These are phyloP conservation scores for Erythrolamprus reginae DNA, from an alignment of 2,113 vertebrate genomes.

Conservation along the genomic window DNA sequence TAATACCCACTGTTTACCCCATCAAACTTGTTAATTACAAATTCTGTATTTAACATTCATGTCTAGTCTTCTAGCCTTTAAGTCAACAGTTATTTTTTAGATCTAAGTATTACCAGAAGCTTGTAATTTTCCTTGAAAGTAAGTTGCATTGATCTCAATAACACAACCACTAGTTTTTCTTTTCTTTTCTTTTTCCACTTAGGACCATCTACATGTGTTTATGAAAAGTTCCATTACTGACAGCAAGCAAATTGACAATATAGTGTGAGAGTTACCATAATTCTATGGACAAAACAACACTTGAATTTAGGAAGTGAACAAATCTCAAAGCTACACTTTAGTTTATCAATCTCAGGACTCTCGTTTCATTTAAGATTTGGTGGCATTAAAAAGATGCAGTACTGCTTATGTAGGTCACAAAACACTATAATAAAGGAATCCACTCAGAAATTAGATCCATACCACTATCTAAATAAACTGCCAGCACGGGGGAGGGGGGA, in stretches of 20 bases:
- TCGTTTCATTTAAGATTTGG: not conserved
- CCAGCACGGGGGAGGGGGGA: not conserved
- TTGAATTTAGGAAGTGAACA: not conserved
- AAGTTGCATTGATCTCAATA: not conserved
- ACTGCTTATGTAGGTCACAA: conserved; percentile 23
- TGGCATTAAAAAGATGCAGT: conserved; percentile 32
- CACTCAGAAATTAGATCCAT: conserved; percentile 29
- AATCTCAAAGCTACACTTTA: not conserved
- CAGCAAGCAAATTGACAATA: not conserved
- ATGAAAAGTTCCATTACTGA: not conserved
- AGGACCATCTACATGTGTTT: not conserved
- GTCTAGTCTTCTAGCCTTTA: not conserved
- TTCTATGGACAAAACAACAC: not conserved
- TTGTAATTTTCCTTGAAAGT: not conserved
- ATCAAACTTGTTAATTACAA: not conserved
- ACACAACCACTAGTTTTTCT: not conserved
- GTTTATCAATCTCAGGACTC: conserved; percentile 19
- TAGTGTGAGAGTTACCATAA: not conserved
- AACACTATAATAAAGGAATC: not conserved
- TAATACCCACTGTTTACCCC: not conserved
- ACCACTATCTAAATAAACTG: not conserved
- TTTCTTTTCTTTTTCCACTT: not conserved
- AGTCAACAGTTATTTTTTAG: not conserved
- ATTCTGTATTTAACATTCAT: not conserved
- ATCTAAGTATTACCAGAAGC: not conserved